Conservation (phyloP, 2,113 vertebrate species). For the Cyanocitta stelleri region DNA sequence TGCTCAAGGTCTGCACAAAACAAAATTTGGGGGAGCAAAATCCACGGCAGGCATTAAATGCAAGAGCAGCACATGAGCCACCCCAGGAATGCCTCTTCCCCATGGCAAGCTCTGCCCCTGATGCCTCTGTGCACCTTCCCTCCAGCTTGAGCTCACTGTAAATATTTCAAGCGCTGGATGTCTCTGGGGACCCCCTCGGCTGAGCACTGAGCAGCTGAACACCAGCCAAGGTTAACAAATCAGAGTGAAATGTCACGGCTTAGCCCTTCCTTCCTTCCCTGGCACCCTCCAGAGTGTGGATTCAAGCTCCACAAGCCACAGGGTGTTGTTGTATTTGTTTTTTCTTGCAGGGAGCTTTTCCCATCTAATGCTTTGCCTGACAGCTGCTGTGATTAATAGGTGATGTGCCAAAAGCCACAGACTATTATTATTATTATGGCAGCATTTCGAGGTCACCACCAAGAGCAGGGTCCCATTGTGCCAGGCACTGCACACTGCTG, state of each 20-base stretch:
- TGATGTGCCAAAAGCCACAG: constrained; percentile 50
- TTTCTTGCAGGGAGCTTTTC: constrained; percentile 53
- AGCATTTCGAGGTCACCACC: constrained; percentile 35
- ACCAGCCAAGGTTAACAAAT: constrained; percentile 57
- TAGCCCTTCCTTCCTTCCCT: constrained; percentile 38
- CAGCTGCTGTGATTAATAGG: constrained; percentile 56
- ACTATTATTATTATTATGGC: constrained; percentile 43
- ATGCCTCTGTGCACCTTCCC: neutral
- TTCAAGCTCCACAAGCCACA: constrained; percentile 24
- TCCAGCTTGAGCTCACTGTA: neutral
- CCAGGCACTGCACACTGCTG: neutral
- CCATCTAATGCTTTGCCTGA: constrained; percentile 34
- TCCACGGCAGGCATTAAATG: neutral
- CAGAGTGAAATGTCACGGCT: constrained; percentile 26
- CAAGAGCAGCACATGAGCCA: neutral
- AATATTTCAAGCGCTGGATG: constrained; percentile 9
- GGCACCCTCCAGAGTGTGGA: constrained; percentile 36
- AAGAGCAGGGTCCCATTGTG: constrained; percentile 11
- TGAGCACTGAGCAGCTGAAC: neutral
- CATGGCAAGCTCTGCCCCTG: neutral
- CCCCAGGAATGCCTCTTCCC: neutral
- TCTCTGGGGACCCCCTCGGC: neutral
- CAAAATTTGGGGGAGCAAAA: neutral
- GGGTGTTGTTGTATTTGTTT: constrained; percentile 48
- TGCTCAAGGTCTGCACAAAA: neutral